These are phyloP conservation scores for Drosophila tripunctata DNA, from an alignment of 2,888 invertebrate genomes.

Conservation along the genomic window DNA sequence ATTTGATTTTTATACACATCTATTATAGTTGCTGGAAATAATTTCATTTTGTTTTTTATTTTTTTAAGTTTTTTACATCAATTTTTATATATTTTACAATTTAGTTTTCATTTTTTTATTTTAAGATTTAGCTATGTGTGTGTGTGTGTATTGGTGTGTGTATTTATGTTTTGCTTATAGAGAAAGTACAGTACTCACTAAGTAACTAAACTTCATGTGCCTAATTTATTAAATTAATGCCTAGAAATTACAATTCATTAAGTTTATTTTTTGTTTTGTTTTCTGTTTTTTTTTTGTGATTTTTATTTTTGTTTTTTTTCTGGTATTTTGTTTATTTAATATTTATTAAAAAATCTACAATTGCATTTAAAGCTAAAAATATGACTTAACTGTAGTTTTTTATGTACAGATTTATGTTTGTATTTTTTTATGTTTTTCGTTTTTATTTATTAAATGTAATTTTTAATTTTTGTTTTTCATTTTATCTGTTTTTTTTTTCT, in stretches of 20 bases:
- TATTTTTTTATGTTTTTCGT: conserved; percentile 21
- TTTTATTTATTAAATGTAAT: conserved; percentile 36
- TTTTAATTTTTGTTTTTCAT: conserved; percentile 20
- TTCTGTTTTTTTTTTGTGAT: conserved; percentile 34
- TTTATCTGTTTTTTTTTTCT: conserved; percentile 28
- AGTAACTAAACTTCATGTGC: conserved; percentile 77
- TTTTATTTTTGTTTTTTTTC: conserved; percentile 24
- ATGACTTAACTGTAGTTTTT: conserved; percentile 83
- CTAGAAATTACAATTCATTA: conserved; percentile 71
- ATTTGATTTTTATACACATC: conserved; percentile 47
- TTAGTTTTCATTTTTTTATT: conserved; percentile 62
- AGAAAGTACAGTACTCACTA: conserved; percentile 80
- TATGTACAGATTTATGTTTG: conserved; percentile 75
- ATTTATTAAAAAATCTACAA: conserved; percentile 79
- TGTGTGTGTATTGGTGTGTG: conserved; percentile 36
- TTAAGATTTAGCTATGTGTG: conserved; percentile 77
- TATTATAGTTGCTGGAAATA: conserved; percentile 61
- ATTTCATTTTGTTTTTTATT: conserved; percentile 45
- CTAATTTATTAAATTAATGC: conserved; percentile 69
- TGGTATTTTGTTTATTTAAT: conserved; percentile 7
- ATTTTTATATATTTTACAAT: conserved; percentile 70
- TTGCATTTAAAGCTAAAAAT: conserved; percentile 82
- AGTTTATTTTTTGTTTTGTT: conserved; percentile 35
- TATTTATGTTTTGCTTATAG: conserved; percentile 48
- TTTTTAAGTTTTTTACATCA: conserved; percentile 67